These are phyloP conservation scores for Dimorphilus gyrociliatus DNA, from an alignment of 2,888 invertebrate species.

Conservation along the genomic window DNA sequence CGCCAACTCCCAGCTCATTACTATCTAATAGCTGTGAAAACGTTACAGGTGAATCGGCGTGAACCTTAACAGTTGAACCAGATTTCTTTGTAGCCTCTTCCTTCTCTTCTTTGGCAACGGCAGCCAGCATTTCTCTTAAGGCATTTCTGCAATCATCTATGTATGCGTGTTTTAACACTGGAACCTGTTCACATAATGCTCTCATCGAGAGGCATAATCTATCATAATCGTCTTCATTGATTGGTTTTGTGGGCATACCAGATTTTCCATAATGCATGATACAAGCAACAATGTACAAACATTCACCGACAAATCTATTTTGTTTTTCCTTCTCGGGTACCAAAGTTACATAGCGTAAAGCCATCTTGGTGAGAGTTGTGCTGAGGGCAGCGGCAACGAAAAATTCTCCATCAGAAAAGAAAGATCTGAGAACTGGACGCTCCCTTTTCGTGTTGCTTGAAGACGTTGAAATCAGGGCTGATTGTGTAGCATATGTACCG, in stretches of 20 bases:
- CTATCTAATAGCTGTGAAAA: slow-evolving; percentile 57
- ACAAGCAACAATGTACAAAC: slow-evolving; percentile 62
- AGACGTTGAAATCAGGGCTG: slow-evolving; percentile 62
- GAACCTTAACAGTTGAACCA: slow-evolving; percentile 44
- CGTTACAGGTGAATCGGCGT: slow-evolving; percentile 67
- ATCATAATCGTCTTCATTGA: slow-evolving; percentile 79
- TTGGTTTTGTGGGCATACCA: slow-evolving; percentile 44
- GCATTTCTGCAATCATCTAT: slow-evolving; percentile 57
- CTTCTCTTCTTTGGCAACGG: slow-evolving; percentile 56
- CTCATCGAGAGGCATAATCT: slow-evolving; percentile 63
- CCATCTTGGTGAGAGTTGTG: slow-evolving; percentile 75
- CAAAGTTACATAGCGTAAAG: slow-evolving; percentile 50
- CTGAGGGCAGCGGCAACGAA: slow-evolving; percentile 84
- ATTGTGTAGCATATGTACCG: slow-evolving; percentile 96
- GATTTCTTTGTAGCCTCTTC: slow-evolving; percentile 17
- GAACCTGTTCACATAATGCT: slow-evolving; percentile 41
- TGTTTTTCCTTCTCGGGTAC: slow-evolving; percentile 28
- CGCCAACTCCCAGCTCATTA: slow-evolving; percentile 44
- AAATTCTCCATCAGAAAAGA: slow-evolving; percentile 83
- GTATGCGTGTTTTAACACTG: slow-evolving; percentile 53
- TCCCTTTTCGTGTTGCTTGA: slow-evolving; percentile 24
- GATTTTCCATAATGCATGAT: slow-evolving; percentile 72
- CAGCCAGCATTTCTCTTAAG: slow-evolving; percentile 62
- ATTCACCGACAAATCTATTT: slow-evolving; percentile 48
- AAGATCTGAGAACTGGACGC: slow-evolving; percentile 59